A percentile compares a stretch with the other conserved stretches of the same genome.
Conservation (phyloP, 2,113 vertebrate genomes). For the Procavia capensis region DNA sequence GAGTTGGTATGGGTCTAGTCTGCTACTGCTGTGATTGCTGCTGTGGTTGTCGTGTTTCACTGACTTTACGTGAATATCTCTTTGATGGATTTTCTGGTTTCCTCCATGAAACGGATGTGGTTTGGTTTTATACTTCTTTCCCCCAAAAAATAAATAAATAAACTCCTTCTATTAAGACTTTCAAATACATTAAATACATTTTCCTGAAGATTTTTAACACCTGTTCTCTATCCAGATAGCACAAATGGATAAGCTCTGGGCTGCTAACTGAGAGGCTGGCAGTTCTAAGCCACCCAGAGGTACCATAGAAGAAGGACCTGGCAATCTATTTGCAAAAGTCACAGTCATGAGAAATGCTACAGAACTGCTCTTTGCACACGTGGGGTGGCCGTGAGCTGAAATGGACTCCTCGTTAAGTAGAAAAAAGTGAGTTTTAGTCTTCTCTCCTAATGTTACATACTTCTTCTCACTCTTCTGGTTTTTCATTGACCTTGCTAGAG, state of each 20-base stretch:
- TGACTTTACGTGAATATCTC: background rate
- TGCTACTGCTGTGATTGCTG: background rate
- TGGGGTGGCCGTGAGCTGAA: too few species aligned
- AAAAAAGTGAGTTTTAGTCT: background rate
- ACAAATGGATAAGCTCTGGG: too few species aligned
- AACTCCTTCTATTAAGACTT: background rate
- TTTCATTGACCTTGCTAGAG: background rate
- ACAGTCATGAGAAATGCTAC: too few species aligned
- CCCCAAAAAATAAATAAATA: too few species aligned
- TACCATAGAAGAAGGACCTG: too few species aligned
- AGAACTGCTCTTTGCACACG: too few species aligned
- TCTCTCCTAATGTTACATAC: background rate
- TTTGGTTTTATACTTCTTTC: background rate
- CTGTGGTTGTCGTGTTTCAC: background rate
- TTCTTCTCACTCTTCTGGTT: background rate
- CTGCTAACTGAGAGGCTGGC: too few species aligned
- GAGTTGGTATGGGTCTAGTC: background rate
- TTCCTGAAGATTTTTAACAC: background rate
- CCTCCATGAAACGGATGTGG: background rate
- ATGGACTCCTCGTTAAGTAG: too few species aligned
- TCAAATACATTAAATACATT: background rate
- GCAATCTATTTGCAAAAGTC: too few species aligned
- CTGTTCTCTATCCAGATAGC: background rate
- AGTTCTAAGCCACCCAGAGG: too few species aligned
- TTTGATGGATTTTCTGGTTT: background rate